These are phyloP conservation scores for Argynnis bischoffii DNA, from an alignment of 2,888 invertebrate genomes.

Conservation along the genomic window DNA sequence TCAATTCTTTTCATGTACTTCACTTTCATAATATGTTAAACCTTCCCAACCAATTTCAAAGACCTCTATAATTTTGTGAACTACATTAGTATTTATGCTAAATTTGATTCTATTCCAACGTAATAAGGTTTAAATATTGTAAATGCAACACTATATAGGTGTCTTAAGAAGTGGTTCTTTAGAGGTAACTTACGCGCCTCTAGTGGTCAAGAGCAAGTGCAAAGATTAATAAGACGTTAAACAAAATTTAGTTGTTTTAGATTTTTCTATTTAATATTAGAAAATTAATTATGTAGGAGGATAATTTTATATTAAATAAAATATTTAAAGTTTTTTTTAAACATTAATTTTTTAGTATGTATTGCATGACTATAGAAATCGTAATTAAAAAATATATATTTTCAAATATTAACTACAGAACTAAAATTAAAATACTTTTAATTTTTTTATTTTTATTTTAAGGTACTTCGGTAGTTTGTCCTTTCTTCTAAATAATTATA, in stretches of 20 bases:
- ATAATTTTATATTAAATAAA: too few relatives aligned
- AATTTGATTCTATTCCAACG: constrained; percentile 14
- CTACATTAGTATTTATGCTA: neutral
- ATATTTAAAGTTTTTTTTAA: too few relatives aligned
- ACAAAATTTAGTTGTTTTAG: neutral
- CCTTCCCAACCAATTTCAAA: neutral
- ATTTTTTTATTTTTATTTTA: too few relatives aligned
- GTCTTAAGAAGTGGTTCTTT: constrained; percentile 21
- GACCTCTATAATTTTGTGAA: neutral
- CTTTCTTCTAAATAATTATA: too few relatives aligned
- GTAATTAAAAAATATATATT: too few relatives aligned
- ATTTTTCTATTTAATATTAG: too few relatives aligned
- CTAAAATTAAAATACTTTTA: too few relatives aligned
- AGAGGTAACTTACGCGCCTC: constrained; percentile 26
- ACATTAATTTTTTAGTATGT: too few relatives aligned
- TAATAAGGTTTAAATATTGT: constrained; percentile 15
- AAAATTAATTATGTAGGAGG: too few relatives aligned
- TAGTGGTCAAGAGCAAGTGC: constrained; percentile 31
- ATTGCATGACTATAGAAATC: too few relatives aligned
- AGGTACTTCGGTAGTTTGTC: too few relatives aligned
- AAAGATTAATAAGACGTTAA: constrained; percentile 26
- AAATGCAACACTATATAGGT: constrained; percentile 6
- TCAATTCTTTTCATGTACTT: neutral
- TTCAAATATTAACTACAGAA: too few relatives aligned
- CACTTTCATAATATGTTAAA: neutral